Conservation (phyloP, 2,888 invertebrate species). For the Pristionchus fissidentatus region DNA sequence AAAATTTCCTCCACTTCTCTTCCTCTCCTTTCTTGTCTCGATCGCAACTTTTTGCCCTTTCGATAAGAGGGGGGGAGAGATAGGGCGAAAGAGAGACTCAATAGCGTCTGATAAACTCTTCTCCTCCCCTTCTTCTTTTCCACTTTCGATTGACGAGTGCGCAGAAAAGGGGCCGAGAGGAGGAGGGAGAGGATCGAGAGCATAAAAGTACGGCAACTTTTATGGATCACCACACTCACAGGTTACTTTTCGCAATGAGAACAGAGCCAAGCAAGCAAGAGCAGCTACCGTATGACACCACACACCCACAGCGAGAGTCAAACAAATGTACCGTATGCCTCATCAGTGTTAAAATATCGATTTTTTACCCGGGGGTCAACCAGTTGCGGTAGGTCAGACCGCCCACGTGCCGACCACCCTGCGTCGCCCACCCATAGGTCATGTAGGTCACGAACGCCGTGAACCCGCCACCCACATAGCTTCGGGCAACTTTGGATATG, state of each 20-base stretch:
- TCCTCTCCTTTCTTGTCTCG: not conserved
- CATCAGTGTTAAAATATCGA: not conserved
- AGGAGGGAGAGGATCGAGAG: too few species aligned
- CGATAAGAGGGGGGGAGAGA: constrained; percentile 1
- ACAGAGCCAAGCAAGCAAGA: too few species aligned
- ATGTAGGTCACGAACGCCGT: not conserved
- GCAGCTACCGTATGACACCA: not conserved
- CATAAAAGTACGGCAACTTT: not conserved
- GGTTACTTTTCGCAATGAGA: too few species aligned
- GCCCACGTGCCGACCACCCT: not conserved
- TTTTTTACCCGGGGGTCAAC: too few species aligned
- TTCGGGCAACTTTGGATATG: too few species aligned
- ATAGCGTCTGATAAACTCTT: not conserved
- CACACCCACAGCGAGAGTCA: not conserved
- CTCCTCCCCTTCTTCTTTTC: not conserved
- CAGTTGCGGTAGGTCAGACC: constrained; percentile 1
- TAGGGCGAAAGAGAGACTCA: constrained; percentile 4
- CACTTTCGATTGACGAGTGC: not conserved
- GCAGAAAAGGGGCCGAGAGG: constrained; percentile 3
- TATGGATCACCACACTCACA: too few species aligned
- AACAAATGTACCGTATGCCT: not conserved
- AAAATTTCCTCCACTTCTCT: not conserved
- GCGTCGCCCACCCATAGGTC: not conserved
- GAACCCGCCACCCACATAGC: too few species aligned
- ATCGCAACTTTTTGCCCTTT: not conserved